phyloP scores from a whole-genome alignment of 2,113 vertebrate genomes.

The Machaerirhynchus nigripectus region DNA sequence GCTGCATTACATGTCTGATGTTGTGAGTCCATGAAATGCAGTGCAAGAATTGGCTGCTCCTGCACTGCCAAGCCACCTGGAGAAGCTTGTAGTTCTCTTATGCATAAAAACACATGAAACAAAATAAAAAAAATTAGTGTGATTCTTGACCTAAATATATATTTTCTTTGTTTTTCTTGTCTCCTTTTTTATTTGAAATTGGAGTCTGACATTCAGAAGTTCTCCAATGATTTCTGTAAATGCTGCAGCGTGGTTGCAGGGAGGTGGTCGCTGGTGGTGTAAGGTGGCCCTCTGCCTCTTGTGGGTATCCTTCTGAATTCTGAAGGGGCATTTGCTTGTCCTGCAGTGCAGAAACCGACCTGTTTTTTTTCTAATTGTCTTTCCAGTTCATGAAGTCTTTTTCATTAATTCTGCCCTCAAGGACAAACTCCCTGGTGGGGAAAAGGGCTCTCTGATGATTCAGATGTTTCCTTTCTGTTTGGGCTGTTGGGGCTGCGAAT shows the following conservation, averaged over 20 bases:
- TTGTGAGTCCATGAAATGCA: background rate
- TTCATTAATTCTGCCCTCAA: background rate
- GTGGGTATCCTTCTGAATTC: background rate
- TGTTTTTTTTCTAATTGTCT: background rate
- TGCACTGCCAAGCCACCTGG: background rate
- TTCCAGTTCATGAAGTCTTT: background rate
- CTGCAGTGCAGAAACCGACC: background rate
- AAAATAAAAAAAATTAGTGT: background rate
- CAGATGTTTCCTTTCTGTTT: background rate
- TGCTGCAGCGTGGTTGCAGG: rapidly evolving
- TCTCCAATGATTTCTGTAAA: background rate
- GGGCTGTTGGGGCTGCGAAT: background rate
- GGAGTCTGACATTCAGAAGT: background rate
- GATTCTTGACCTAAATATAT: background rate
- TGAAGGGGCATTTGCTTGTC: background rate
- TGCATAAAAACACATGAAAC: rapidly evolving
- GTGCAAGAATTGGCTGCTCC: background rate
- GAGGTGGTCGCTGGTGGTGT: background rate
- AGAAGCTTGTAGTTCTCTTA: background rate
- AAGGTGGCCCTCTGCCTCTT: background rate
- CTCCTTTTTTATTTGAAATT: background rate
- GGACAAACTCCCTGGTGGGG: background rate
- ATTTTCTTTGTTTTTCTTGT: background rate
- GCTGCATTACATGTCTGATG: background rate
- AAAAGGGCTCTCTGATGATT: background rate